Percentiles rank a stretch among this genome's conserved stretches.
These are phyloP conservation scores for Helicolenus hilgendorfi DNA, from an alignment of 2,797 vertebrate genomes.

Conservation along the genomic window DNA sequence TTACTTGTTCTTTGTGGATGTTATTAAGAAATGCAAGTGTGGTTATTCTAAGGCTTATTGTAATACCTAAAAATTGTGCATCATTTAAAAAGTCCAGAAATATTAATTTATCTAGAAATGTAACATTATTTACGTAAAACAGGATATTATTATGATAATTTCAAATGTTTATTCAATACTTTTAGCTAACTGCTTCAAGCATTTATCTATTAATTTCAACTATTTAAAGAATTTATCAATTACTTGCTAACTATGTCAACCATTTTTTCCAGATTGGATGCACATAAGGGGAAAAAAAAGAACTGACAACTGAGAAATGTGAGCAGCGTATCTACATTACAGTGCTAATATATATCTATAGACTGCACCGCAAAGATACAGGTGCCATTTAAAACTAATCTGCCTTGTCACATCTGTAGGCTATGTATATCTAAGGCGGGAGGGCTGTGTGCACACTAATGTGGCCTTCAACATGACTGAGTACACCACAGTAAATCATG, in stretches of 20 bases:
- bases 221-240: neutral
- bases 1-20: neutral
- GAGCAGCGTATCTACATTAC: neutral
- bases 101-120: neutral
- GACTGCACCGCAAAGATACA: constrained; percentile 40
- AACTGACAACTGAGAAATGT: neutral
- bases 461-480: constrained; percentile 70
- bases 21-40: neutral
- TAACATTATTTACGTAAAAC: neutral
- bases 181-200: neutral
- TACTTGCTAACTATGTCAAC: neutral
- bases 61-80: neutral
- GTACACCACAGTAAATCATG: constrained; percentile 68
- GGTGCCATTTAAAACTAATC: constrained; percentile 71
- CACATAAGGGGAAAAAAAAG: neutral
- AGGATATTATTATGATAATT: neutral
- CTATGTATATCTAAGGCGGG: constrained; percentile 58
- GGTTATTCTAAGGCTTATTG: neutral
- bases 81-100: neutral
- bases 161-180: neutral
- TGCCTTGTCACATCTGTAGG: constrained; percentile 57
- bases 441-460: constrained; percentile 67
- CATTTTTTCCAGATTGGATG: neutral
- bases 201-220: neutral
- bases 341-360: constrained; percentile 29